A percentile compares a stretch with the other conserved stretches of the same genome.
These are phyloP conservation scores for Xerus rutilus DNA, from an alignment of 2,797 vertebrate species.

Conservation along the genomic window DNA sequence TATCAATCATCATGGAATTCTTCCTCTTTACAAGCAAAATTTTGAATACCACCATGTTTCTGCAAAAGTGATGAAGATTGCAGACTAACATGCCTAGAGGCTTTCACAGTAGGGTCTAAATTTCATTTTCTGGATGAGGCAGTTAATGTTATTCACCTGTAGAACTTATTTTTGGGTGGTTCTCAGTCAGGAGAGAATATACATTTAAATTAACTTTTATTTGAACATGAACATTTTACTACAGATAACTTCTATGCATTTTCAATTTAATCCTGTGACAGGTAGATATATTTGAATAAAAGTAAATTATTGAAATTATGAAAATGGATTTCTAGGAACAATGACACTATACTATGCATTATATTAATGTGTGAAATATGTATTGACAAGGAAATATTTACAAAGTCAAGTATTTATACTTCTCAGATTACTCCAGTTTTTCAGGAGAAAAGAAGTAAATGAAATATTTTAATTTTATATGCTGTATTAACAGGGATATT, in stretches of 20 bases:
- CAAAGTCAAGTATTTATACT: background rate
- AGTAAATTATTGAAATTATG: background rate
- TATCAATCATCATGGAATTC: background rate
- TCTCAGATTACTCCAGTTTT: background rate
- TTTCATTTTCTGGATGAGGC: background rate
- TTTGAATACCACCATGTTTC: background rate
- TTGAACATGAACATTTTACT: background rate
- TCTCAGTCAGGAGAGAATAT: background rate
- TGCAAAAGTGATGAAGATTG: background rate
- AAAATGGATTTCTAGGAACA: background rate
- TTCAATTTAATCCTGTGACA: background rate
- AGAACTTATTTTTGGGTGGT: background rate
- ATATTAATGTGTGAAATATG: background rate
- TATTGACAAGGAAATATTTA: constrained; percentile 29
- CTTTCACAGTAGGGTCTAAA: background rate
- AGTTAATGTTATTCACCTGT: background rate
- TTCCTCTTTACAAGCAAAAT: background rate
- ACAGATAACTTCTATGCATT: background rate
- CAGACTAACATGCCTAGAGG: rapidly evolving
- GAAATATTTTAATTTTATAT: background rate
- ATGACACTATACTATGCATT: background rate
- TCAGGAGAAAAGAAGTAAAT: background rate
- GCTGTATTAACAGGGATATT: background rate
- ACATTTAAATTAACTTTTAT: background rate
- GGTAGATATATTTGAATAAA: background rate